These are phyloP conservation scores for Astropecten irregularis DNA, from an alignment of 53 echinoderm and acorn worm genomes.

Conservation along the genomic window DNA sequence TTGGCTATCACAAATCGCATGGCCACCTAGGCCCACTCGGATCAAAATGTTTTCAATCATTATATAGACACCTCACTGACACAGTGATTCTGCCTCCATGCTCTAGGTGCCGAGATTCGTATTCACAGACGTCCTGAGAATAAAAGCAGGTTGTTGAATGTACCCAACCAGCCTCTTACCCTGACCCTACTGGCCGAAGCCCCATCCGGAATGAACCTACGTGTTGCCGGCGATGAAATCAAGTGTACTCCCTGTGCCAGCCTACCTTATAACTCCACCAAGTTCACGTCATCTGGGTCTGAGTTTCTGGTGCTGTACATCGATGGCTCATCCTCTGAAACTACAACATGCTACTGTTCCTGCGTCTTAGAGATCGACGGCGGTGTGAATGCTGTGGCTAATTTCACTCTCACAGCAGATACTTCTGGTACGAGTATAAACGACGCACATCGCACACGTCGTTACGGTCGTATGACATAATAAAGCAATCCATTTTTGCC, in stretches of 20 bases:
- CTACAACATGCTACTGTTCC: neutral
- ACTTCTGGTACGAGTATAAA: slow-evolving; percentile 1
- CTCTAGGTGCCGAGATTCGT: no score
- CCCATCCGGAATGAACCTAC: neutral
- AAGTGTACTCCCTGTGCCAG: neutral
- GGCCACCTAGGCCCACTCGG: no score
- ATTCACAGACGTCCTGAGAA: no score
- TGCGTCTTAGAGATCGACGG: neutral
- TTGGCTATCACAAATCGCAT: no score
- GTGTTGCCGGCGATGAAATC: neutral
- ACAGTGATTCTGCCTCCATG: no score
- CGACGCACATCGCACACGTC: no score
- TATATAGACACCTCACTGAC: no score
- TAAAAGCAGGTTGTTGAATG: no score
- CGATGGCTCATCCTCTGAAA: neutral
- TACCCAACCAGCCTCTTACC: neutral
- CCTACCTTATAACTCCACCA: neutral
- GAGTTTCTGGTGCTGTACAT: neutral
- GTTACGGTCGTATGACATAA: no score
- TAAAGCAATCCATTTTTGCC: no score
- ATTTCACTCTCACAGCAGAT: neutral
- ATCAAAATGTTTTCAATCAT: no score
- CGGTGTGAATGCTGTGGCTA: neutral
- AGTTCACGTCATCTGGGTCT: neutral
- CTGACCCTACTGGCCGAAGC: neutral